Conservation (phyloP, 2,888 invertebrate genomes). For the Rhogogaster chlorosoma region DNA sequence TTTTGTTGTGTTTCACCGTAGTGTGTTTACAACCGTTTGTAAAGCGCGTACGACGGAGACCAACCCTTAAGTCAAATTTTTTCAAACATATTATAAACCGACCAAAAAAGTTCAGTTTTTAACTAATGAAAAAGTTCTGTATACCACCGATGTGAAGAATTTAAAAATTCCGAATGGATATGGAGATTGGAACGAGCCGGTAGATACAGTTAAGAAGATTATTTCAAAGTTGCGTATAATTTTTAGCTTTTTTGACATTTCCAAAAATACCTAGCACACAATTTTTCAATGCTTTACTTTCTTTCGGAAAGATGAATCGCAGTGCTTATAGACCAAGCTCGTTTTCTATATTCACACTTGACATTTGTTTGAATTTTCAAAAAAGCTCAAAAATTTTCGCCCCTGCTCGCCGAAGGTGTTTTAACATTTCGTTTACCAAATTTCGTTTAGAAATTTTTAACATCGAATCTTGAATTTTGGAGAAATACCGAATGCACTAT, state of each 20-base stretch:
- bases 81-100: background rate
- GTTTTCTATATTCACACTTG: background rate
- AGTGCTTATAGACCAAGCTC: background rate
- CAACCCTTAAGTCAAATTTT: background rate
- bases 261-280: background rate
- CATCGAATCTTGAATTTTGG: background rate
- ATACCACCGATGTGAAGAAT: background rate
- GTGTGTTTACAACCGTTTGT: slow-evolving; percentile 49
- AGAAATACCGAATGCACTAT: background rate
- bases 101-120: background rate
- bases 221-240: background rate
- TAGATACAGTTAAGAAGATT: background rate
- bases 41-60: slow-evolving; percentile 26
- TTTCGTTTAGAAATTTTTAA: background rate
- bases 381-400: background rate
- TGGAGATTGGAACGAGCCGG: slow-evolving; percentile 28
- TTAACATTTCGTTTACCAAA: background rate
- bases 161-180: background rate
- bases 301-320: background rate
- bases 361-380: background rate
- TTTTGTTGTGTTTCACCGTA: slow-evolving; percentile 11
- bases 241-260: background rate
- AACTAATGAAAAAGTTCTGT: background rate
- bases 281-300: background rate
- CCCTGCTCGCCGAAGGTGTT: background rate